Evolutionary conservation across 2,113 vertebrate species (phyloP), one percentile per base, ranked within the genome.

Genomic region (Cavia aperea): DNA sequence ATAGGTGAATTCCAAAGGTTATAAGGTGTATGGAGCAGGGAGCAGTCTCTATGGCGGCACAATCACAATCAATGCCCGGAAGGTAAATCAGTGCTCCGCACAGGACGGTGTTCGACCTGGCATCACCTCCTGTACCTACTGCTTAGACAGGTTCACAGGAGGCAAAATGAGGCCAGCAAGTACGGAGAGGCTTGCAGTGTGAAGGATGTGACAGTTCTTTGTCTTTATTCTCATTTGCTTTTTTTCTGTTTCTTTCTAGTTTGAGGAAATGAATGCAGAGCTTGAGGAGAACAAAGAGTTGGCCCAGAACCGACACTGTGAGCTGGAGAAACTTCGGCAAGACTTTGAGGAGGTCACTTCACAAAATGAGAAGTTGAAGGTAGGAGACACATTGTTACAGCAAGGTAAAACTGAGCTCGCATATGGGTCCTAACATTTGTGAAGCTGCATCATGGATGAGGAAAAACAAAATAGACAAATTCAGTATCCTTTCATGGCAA

Each of bases 1-100:
- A 0, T 95, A 99, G 99, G 99, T 99, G 24, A 99, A 99, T 97
- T 99, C 99, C 12, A 99, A 99, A 98, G 99, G 99, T 63, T 99
- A 99, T 91, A 99, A 99, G 86, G 99, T 99, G 2, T 99, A 99
- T 83, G 99, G 99, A 4, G 99, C 99, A 26, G 99, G 99, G 85
- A 99, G 99, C 97, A 99, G 98, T 89, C 98, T 99, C 8, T 98
- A 98, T 60, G 99, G 99, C 6, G 99, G 99, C 86, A 99, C 99
- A 15, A 99, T 99, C 96, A 99, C 99, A 5, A 99, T 99, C 95
- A 99, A 99, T 95, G 98, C 99, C 90, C 98, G 98, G 94, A 99
- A 99, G 98, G 99, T 99, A 97, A 95, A 43, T 21, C 9, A 23
- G 33, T 0, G 5, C 3, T 31, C 66, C 12, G 2, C 33, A 70